Evolutionary conservation across 2,797 vertebrate species (phyloP).

Genomic region (Echeneis naucrates): DNA sequence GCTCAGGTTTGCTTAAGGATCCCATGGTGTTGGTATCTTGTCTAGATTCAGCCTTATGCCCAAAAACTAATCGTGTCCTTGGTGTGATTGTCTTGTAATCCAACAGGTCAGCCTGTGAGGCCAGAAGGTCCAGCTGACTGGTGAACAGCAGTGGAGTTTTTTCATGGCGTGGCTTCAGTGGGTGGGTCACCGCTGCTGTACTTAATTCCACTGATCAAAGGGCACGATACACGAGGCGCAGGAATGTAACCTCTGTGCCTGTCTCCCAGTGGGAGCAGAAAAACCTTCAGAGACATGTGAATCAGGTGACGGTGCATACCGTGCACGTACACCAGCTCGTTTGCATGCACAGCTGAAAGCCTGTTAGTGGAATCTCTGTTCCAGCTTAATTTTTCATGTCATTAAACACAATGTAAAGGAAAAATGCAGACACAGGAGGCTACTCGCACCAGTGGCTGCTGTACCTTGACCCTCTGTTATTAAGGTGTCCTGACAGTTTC

Average conservation of each 20-base stretch:
- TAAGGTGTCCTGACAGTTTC: constrained; percentile 53
- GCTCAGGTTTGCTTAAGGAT: neutral
- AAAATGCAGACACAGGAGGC: constrained; percentile 27
- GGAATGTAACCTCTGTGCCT: constrained; percentile 65
- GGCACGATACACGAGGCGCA: constrained; percentile 52
- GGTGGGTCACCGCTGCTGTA: constrained; percentile 38
- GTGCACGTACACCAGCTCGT: neutral
- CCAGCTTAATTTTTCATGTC: neutral
- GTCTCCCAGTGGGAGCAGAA: constrained; percentile 13
- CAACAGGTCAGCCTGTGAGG: constrained; percentile 19
- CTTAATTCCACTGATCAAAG: constrained; percentile 64
- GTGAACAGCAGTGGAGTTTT: constrained; percentile 67
- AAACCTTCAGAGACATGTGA: constrained; percentile 19
- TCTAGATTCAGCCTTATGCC: neutral
- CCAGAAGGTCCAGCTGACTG: constrained; percentile 51
- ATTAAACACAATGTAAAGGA: constrained; percentile 41
- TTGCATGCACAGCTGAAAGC: neutral
- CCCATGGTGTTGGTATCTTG: neutral
- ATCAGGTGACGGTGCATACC: neutral
- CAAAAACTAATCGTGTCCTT: neutral
- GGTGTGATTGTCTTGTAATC: constrained; percentile 6
- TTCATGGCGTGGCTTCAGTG: constrained; percentile 58
- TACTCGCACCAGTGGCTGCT: constrained; percentile 36
- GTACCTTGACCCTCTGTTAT: constrained; percentile 64
- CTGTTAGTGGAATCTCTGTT: constrained; percentile 1